A percentile compares a stretch with the other conserved stretches of the same genome.
phyloP scores from a whole-genome alignment of 1,140 invertebrate genomes.

The Teleogryllus occipitalis region DNA sequence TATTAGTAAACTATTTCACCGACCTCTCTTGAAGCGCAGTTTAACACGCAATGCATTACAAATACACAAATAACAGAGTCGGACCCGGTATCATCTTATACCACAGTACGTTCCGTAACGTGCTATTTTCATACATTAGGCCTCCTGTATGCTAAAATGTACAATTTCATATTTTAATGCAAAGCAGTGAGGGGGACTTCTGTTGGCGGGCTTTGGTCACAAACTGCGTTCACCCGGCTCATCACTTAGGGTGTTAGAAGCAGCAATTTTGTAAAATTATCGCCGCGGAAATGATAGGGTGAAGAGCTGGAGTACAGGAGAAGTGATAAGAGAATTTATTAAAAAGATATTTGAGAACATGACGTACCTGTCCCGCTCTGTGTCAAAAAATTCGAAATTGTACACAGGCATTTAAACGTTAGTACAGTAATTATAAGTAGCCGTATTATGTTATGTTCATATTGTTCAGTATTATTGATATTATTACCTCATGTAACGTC shows the following conservation, averaged over 20 bases:
- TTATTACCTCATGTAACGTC: too few relatives aligned
- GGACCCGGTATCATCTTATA: neutral
- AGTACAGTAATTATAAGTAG: too few relatives aligned
- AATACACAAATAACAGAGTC: neutral
- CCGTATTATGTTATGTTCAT: too few relatives aligned
- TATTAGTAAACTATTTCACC: neutral
- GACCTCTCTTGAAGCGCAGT: neutral
- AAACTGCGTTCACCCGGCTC: neutral
- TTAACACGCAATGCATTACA: neutral
- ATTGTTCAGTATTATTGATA: too few relatives aligned
- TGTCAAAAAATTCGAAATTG: too few relatives aligned
- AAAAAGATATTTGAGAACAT: too few relatives aligned
- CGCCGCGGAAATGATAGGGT: neutral
- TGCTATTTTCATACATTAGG: neutral
- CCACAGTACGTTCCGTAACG: neutral
- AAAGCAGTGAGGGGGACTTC: neutral
- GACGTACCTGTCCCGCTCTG: too few relatives aligned
- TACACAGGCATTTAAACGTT: too few relatives aligned
- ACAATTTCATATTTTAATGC: constrained; percentile 2
- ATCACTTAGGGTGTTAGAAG: neutral
- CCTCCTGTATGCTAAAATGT: neutral
- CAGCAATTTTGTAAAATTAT: neutral
- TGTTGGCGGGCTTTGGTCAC: neutral
- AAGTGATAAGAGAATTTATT: too few relatives aligned
- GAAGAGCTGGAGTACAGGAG: too few relatives aligned